phyloP scores from a whole-genome alignment of 2,113 vertebrate genomes.

The Siphamia tubifer region DNA sequence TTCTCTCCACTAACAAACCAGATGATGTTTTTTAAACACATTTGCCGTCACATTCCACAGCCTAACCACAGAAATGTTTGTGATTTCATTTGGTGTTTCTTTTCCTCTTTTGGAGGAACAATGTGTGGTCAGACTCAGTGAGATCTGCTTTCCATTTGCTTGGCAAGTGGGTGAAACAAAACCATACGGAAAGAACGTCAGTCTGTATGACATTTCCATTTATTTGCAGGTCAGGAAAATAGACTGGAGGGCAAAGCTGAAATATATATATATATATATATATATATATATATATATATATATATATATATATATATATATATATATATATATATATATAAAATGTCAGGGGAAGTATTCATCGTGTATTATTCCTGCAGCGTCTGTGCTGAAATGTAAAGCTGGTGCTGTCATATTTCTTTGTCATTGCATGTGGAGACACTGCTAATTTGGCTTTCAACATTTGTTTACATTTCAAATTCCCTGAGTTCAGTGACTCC shows the following conservation, averaged over 20 bases:
- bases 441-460: slow-evolving; percentile 32
- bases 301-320: slow-evolving; percentile 14
- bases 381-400: slow-evolving; percentile 16
- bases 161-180: slow-evolving; percentile 52
- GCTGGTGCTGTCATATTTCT: slow-evolving; percentile 7
- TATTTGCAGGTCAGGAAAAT: slow-evolving; percentile 39
- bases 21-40: slow-evolving; percentile 36
- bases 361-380: slow-evolving; percentile 4
- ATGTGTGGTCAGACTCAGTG: slow-evolving; percentile 50
- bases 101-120: slow-evolving; percentile 35
- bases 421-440: slow-evolving; percentile 2
- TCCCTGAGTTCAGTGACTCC: neutral
- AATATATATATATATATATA: slow-evolving; percentile 12
- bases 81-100: slow-evolving; percentile 46
- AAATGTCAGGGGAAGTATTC: neutral
- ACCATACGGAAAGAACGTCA: slow-evolving; percentile 49
- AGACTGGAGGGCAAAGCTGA: slow-evolving; percentile 25
- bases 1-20: neutral
- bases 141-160: slow-evolving; percentile 68
- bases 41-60: slow-evolving; percentile 55
- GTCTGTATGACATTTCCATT: slow-evolving; percentile 53
- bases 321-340: slow-evolving; percentile 11
- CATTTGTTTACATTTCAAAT: slow-evolving; percentile 37
- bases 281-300: slow-evolving; percentile 11
- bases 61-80: slow-evolving; percentile 67